phyloP scores from a whole-genome alignment of 2,113 vertebrate genomes.

The Oncorhynchus gorbuscha region DNA sequence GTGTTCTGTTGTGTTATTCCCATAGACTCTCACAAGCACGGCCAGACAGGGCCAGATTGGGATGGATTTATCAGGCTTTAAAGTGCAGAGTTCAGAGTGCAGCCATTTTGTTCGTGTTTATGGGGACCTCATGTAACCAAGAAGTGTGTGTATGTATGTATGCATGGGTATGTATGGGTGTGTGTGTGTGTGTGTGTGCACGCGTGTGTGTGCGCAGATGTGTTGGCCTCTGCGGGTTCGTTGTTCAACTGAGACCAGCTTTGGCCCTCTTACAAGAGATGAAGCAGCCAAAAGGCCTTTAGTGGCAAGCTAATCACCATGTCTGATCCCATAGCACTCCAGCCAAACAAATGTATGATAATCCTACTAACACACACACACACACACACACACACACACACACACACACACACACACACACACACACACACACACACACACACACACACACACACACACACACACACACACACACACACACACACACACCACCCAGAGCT shows the following conservation, averaged over 20 bases:
- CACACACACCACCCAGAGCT: slow-evolving; percentile 13
- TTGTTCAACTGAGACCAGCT: not conserved
- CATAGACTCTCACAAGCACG: no score
- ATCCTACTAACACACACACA: slow-evolving; percentile 18
- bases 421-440: slow-evolving; percentile 19
- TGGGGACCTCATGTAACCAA: not conserved
- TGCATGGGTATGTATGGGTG: not conserved
- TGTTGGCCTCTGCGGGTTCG: not conserved
- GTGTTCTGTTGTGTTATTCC: not conserved
- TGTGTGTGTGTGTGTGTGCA: not conserved
- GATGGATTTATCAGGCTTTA: no score
- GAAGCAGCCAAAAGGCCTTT: slow-evolving; percentile 15
- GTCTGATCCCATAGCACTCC: slow-evolving; percentile 8
- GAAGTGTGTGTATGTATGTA: not conserved
- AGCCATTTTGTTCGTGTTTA: not conserved
- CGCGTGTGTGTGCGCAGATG: not conserved
- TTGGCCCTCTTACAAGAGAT: slow-evolving; percentile 3
- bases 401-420: slow-evolving; percentile 23
- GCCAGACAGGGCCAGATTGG: no score
- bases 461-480: slow-evolving; percentile 14
- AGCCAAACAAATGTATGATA: slow-evolving; percentile 1
- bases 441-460: slow-evolving; percentile 10
- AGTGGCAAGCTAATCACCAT: slow-evolving; percentile 17
- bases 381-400: slow-evolving; percentile 18
- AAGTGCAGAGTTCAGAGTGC: not conserved